Evolutionary conservation across 2,797 vertebrate species (phyloP).

Genomic region (Furcifer pardalis): DNA sequence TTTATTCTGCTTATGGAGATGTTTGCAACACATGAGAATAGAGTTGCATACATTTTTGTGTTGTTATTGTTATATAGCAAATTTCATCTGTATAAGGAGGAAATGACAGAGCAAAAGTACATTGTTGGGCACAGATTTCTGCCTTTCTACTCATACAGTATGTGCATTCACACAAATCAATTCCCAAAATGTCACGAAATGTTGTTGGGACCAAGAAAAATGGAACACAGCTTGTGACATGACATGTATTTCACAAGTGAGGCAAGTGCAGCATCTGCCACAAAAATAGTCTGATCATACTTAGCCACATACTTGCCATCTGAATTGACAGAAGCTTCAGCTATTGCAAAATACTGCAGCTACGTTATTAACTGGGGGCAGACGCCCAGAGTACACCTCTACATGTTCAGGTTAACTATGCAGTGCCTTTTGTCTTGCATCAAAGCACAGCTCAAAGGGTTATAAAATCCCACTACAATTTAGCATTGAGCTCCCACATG

Average conservation of each 20-base stretch:
- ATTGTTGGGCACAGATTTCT: neutral
- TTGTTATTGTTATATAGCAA: neutral
- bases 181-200: neutral
- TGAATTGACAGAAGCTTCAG: neutral
- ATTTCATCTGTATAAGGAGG: neutral
- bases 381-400: neutral
- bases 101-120: conserved; percentile 11
- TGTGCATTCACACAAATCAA: neutral
- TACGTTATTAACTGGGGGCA: neutral
- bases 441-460: neutral
- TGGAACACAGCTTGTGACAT: neutral
- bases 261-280: neutral
- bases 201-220: neutral
- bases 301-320: neutral
- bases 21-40: neutral
- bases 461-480: neutral
- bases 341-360: neutral
- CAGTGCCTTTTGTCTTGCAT: neutral
- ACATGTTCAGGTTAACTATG: neutral
- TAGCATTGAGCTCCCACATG: too few relatives aligned
- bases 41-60: neutral
- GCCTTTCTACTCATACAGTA: fast-evolving
- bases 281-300: neutral
- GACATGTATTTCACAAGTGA: neutral
- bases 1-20: conserved; percentile 22